Evolutionary conservation across 2,888 invertebrate species (phyloP).

Genomic region (Chaetogeoica ovagalla): DNA sequence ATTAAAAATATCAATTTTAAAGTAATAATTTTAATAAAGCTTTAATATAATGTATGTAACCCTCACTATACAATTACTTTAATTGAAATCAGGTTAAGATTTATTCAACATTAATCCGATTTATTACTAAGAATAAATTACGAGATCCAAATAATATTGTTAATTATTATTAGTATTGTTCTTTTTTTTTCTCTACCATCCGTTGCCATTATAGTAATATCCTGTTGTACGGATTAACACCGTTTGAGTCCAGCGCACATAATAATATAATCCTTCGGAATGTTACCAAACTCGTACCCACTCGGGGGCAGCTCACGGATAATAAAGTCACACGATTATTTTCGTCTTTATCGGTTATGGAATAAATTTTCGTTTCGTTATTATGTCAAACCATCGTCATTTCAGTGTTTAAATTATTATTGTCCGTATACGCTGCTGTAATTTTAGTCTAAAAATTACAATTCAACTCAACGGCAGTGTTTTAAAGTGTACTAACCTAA

Average conservation of each 20-base stretch:
- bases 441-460: too few relatives aligned
- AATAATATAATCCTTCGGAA: background rate
- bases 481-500: too few relatives aligned
- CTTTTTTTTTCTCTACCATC: background rate
- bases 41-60: background rate
- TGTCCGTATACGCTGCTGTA: too few relatives aligned
- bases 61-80: background rate
- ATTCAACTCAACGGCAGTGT: too few relatives aligned
- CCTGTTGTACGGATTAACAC: background rate
- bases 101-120: background rate
- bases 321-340: background rate
- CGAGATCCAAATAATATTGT: background rate
- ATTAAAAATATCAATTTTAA: background rate
- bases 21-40: background rate
- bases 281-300: background rate
- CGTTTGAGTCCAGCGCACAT: background rate
- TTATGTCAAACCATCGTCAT: too few relatives aligned
- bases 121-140: background rate
- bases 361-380: background rate
- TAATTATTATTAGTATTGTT: background rate
- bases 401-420: too few relatives aligned
- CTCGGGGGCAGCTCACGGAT: background rate
- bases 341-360: background rate
- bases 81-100: background rate
- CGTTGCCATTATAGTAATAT: background rate